Percentiles rank a stretch among this genome's conserved stretches.
Conservation (phyloP, 1,140 invertebrate species). For the Drosophila prosaltans region DNA sequence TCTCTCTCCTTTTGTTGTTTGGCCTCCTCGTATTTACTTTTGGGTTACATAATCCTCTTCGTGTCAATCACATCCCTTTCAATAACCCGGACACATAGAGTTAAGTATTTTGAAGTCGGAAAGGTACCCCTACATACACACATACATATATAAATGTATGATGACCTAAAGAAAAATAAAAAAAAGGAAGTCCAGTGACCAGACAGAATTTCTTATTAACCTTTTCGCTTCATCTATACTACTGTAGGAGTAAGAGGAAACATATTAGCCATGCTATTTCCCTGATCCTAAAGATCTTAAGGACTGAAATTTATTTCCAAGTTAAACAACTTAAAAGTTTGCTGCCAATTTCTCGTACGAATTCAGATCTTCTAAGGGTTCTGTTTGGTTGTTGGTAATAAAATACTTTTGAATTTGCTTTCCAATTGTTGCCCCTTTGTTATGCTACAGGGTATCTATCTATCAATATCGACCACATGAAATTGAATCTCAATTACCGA, state of each 20-base stretch:
- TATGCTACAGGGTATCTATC: neutral
- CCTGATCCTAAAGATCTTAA: too few species aligned
- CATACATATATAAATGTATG: neutral
- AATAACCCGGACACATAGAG: constrained; percentile 2
- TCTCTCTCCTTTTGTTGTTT: constrained; percentile 18
- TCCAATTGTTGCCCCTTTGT: too few species aligned
- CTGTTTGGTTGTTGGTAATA: too few species aligned
- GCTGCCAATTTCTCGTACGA: too few species aligned
- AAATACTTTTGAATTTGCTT: too few species aligned
- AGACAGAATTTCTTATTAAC: neutral
- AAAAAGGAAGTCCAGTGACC: neutral
- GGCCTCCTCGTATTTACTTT: constrained; percentile 12
- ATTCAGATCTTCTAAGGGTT: too few species aligned
- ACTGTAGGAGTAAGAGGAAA: too few species aligned
- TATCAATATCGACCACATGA: neutral
- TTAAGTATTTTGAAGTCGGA: constrained; percentile 11
- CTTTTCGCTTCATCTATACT: neutral
- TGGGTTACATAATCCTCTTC: constrained; percentile 26
- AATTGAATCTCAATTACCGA: neutral
- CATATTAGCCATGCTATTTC: too few species aligned
- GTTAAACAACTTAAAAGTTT: too few species aligned
- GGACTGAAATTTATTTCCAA: too few species aligned
- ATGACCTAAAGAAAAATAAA: neutral
- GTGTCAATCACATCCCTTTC: constrained; percentile 11
- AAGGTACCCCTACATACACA: neutral